A percentile compares a stretch with the other conserved stretches of the same genome.
Evolutionary conservation across 2,888 invertebrate species (phyloP).

Genomic region (Spodoptera picta): DNA sequence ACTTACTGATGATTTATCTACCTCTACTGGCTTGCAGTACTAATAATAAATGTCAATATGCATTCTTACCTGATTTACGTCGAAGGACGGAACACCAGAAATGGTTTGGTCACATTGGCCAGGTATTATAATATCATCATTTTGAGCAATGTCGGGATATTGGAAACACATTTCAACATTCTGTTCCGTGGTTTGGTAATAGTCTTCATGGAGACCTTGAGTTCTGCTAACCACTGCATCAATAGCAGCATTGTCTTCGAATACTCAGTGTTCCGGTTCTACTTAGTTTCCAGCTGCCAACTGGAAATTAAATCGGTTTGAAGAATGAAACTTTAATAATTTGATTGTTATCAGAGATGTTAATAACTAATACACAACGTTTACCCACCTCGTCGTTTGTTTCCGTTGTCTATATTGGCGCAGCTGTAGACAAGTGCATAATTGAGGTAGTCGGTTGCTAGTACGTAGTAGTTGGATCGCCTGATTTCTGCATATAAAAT

Average conservation of each 20-base stretch:
- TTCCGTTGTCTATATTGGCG: conserved; percentile 61
- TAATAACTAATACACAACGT: too few relatives aligned
- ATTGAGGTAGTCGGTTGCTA: conserved; percentile 76
- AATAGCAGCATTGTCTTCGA: conserved; percentile 60
- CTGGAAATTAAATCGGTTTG: conserved; percentile 56
- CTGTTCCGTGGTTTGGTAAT: conserved; percentile 72
- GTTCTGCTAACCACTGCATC: conserved; percentile 66
- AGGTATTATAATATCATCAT: conserved; percentile 70
- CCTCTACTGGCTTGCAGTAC: too few relatives aligned
- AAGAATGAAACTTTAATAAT: too few relatives aligned
- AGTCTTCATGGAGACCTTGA: conserved; percentile 73
- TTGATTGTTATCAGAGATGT: too few relatives aligned
- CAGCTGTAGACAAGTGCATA: conserved; percentile 80
- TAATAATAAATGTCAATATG: too few relatives aligned
- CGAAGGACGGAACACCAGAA: conserved; percentile 68
- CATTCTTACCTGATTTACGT: conserved; percentile 66
- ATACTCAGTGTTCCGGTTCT: conserved; percentile 62
- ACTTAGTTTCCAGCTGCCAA: conserved; percentile 82
- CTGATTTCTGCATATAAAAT: too few relatives aligned
- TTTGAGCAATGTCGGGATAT: conserved; percentile 69
- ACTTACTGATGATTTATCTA: too few relatives aligned
- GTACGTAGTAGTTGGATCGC: conserved; percentile 65
- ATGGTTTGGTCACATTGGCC: conserved; percentile 77
- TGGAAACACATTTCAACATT: conserved; percentile 78
- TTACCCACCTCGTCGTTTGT: conserved; percentile 68